A percentile compares a stretch with the other conserved stretches of the same genome.
These are phyloP conservation scores for Morbakka virulenta DNA, from an alignment of 30 jellyfish, hydroid and myxozoan genomes.

Conservation along the genomic window DNA sequence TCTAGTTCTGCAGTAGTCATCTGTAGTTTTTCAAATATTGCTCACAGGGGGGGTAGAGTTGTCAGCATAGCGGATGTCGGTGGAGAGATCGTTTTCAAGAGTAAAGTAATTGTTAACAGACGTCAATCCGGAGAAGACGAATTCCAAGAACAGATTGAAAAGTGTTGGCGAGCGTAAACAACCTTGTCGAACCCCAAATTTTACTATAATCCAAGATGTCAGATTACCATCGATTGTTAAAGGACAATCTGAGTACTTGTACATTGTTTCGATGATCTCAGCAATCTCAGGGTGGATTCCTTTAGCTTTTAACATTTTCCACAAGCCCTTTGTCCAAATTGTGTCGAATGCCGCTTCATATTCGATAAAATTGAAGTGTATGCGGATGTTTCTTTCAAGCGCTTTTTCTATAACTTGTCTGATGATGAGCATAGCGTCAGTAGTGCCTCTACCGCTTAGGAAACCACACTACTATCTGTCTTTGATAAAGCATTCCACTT, in stretches of 20 bases:
- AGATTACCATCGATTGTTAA: slow-evolving; percentile 27
- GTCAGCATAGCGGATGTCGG: slow-evolving; percentile 54
- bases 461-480: slow-evolving; percentile 18
- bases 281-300: slow-evolving; percentile 27
- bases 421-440: no score
- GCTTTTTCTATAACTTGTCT: no score
- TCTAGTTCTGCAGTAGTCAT: slow-evolving; percentile 26
- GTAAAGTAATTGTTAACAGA: not conserved
- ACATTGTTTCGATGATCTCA: slow-evolving; percentile 7
- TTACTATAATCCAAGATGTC: slow-evolving; percentile 48
- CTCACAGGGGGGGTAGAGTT: slow-evolving; percentile 31
- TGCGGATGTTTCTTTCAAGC: no score
- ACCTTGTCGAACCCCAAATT: slow-evolving; percentile 67
- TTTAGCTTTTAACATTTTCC: slow-evolving; percentile 21
- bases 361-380: slow-evolving; percentile 40
- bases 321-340: slow-evolving; percentile 34
- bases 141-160: slow-evolving; percentile 23
- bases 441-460: no score
- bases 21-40: slow-evolving; percentile 19
- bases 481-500: not conserved
- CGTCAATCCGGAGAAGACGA: slow-evolving; percentile 1
- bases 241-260: slow-evolving; percentile 28
- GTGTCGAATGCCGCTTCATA: slow-evolving; percentile 47
- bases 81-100: slow-evolving; percentile 8
- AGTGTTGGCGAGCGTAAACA: slow-evolving; percentile 49